These are phyloP conservation scores for Salvelinus alpinus DNA, from an alignment of 2,113 vertebrate species.

Conservation along the genomic window DNA sequence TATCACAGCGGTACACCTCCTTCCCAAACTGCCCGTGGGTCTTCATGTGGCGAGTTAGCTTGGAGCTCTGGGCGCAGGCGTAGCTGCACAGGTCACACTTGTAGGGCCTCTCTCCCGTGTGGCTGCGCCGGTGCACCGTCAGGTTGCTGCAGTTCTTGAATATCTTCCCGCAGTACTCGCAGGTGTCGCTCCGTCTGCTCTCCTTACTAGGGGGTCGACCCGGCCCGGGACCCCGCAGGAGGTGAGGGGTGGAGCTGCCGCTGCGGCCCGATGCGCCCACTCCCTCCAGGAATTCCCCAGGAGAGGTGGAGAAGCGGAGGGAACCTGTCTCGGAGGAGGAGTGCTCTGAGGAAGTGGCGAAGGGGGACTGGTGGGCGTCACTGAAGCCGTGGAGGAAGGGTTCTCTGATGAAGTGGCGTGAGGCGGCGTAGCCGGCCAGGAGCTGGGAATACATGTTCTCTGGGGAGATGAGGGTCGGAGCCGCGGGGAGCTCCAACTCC, in stretches of 20 bases:
- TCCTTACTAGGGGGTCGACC: conserved; percentile 97
- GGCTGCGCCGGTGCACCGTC: conserved; percentile 97
- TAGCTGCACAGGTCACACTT: conserved; percentile 99
- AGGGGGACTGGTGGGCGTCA: conserved; percentile 96
- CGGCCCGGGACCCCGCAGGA: conserved; percentile 87
- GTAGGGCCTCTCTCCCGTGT: conserved; percentile 99
- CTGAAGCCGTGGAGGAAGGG: conserved; percentile 92
- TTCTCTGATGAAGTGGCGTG: conserved; percentile 98
- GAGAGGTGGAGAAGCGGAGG: conserved; percentile 97
- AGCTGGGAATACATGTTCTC: conserved; percentile 99
- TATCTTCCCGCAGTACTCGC: conserved; percentile 98
- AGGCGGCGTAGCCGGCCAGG: conserved; percentile 96
- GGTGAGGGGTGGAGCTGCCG: conserved; percentile 95
- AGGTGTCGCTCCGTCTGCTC: conserved; percentile 93
- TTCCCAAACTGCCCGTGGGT: conserved; percentile 99
- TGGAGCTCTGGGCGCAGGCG: conserved; percentile 99
- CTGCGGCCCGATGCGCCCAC: conserved; percentile 91
- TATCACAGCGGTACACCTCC: conserved; percentile 99
- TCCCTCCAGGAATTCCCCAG: conserved; percentile 91
- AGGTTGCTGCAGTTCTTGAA: conserved; percentile 99
- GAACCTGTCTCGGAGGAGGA: conserved; percentile 98
- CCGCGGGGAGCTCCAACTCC: conserved; percentile 93
- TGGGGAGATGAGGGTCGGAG: conserved; percentile 87
- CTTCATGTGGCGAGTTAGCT: conserved; percentile 99
- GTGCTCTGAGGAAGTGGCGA: conserved; percentile 96